Base-by-base conservation (phyloP, 2,888 invertebrate genomes). In the Lottia scabra region DNA sequence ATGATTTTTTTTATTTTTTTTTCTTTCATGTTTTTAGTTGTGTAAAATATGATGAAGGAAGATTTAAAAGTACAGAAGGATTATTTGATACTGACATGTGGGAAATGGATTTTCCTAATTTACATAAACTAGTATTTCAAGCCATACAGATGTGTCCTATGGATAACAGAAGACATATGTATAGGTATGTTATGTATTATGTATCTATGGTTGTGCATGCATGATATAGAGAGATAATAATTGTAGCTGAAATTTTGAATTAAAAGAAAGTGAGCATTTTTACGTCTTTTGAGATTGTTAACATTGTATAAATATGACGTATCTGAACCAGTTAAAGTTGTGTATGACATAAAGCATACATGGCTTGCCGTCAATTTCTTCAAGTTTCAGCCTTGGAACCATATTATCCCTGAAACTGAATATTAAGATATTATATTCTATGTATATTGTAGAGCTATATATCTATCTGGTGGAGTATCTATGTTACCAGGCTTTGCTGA, bases 141-240 rank as follows among this genome's bases (percentile, higher is more conserved):
- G 91, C 92, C 30, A 90, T 92, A 68, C 91, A 91, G 84, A 91
- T 90, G 70, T 91, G 92, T 78, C 91, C 92, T n/a, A 91, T 92
- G 84, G 92, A 92, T 84, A 89, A 91, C 69, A 85, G 92, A n/a
- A 89, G 91, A 80, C 91, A 91, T 78, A 91, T 91, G 90, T 90
- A 90, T 75, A 89, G 88, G 89, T 89, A 76, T 38, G 38, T 6
- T 38, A 38, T 10, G 2, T 30, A 30, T 30, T 30, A 30, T 30
- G 2, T 30, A 30, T 30, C 30, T 30, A n/a, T n/a, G n/a, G n/a
- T n/a, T n/a, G n/a, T n/a, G n/a, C n/a, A n/a, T n/a, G n/a, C n/a
- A n/a, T n/a, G n/a, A n/a, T n/a, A n/a, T n/a, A n/a, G n/a, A n/a
- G n/a, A n/a, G n/a, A n/a, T n/a, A n/a, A n/a, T n/a, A n/a, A n/a